Evolutionary conservation across 2,113 vertebrate genomes (phyloP), one percentile per base, ranked within the genome.

Genomic region (Coreoperca whiteheadi): DNA sequence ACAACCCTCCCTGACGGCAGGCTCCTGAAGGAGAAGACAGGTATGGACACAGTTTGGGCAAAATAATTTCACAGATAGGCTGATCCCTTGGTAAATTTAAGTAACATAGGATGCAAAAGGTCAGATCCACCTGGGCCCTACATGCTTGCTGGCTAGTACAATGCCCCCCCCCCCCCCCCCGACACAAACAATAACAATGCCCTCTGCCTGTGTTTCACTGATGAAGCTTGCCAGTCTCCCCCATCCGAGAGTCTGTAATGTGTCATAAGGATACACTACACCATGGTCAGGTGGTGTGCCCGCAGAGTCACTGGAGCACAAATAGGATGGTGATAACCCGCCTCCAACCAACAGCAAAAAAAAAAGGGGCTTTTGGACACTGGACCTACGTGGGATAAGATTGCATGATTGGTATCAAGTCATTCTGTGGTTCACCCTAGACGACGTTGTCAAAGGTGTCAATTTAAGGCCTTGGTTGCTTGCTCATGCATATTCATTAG

Each of bases 351-450:
- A 37, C 73, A 77, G 89, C 84, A 87, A 86, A 84, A 88, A 87
- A 73, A 86, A 88, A 87, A 73, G 85, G 77, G 78, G 53, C 83
- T 82, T 46, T 69, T 86, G 84, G 93, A 90, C 84, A 86, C 77
- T 83, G 83, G 69, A 86, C 88, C 87, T 72, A 67, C 82, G 60
- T 21, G 61, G 82, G 90, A 93, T 95, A 91, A 89, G 91, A 93
- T 95, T 94, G 89, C 95, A 94, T 16, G 67, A 59, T 89, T 74
- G 82, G 91, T 94, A 95, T 95, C 91, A 92, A 86, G 87, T 94
- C 88, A 77, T 92, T 89, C 78, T 88, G 83, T 85, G 89, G 87
- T 79, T 92, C 88, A 89, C 67, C 90, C 71, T 83, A 79, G 90
- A 91, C 70, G 60, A 87, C 91, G 88, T 74, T 86, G 69, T 84